These are phyloP conservation scores for Anagyrus pseudococci DNA, from an alignment of 2,888 invertebrate species.

Conservation along the genomic window DNA sequence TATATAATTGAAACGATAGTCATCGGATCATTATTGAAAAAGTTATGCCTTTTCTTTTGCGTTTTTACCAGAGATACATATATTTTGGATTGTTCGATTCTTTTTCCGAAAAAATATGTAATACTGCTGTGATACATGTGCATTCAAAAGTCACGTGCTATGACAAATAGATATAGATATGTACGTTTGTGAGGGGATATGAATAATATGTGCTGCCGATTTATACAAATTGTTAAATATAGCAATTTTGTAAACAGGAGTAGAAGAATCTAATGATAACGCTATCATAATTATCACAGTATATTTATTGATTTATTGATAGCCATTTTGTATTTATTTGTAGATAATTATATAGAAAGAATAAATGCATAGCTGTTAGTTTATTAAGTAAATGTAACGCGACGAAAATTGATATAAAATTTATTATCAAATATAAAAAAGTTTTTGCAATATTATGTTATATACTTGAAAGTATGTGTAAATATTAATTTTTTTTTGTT, in stretches of 20 bases:
- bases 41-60: too few species aligned
- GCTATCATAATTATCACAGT: too few species aligned
- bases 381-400: conserved; percentile 10
- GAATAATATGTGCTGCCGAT: conserved; percentile 16
- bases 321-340: too few species aligned
- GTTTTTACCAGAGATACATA: conserved; percentile 12
- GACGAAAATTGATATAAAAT: conserved; percentile 22
- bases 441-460: too few species aligned
- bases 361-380: conserved; percentile 4
- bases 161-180: conserved; percentile 16
- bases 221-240: conserved; percentile 8
- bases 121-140: conserved; percentile 42
- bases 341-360: conserved; percentile 14
- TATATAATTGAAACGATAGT: too few species aligned
- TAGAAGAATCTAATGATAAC: too few species aligned
- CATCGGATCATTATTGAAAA: too few species aligned
- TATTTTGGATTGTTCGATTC: conserved; percentile 29
- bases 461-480: too few species aligned
- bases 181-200: conserved; percentile 33
- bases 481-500: too few species aligned
- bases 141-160: conserved; percentile 40
- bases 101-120: conserved; percentile 33
- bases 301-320: too few species aligned
- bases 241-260: conserved; percentile 8
- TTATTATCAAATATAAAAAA: too few species aligned